A percentile compares a stretch with the other conserved stretches of the same genome.
These are phyloP conservation scores for Athalia cordata DNA, from an alignment of 2,888 invertebrate genomes.

Conservation along the genomic window DNA sequence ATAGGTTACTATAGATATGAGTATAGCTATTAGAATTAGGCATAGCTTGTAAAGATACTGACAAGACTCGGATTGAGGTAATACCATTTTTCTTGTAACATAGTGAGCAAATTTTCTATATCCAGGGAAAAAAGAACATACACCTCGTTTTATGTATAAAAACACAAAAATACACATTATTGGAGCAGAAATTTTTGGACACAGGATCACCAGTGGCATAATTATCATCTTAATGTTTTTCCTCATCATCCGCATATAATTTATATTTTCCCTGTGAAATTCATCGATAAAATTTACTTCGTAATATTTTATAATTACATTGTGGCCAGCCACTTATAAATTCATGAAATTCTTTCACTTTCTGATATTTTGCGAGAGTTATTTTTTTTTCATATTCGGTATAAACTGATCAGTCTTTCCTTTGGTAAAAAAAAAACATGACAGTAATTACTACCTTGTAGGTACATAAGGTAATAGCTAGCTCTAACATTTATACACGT, in stretches of 20 bases:
- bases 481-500: constrained; percentile 18
- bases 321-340: constrained; percentile 29
- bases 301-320: constrained; percentile 20
- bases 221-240: constrained; percentile 18
- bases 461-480: constrained; percentile 25
- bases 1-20: constrained; percentile 20
- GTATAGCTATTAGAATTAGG: constrained; percentile 21
- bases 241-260: constrained; percentile 4
- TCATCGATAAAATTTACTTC: neutral
- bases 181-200: neutral
- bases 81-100: constrained; percentile 46
- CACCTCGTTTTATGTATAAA: no score
- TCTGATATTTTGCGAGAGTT: neutral
- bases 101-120: neutral
- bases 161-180: no score
- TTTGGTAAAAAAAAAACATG: constrained; percentile 29
- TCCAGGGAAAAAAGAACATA: neutral
- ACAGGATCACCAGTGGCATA: constrained; percentile 37
- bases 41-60: constrained; percentile 43
- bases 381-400: neutral
- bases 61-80: constrained; percentile 63
- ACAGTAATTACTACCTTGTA: constrained; percentile 39
- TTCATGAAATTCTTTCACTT: neutral
- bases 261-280: constrained; percentile 23
- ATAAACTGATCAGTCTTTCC: constrained; percentile 18